Percentiles rank a stretch among this genome's conserved stretches.
Conservation (phyloP, 1,140 invertebrate species). For the Notospermus geniculatus region DNA sequence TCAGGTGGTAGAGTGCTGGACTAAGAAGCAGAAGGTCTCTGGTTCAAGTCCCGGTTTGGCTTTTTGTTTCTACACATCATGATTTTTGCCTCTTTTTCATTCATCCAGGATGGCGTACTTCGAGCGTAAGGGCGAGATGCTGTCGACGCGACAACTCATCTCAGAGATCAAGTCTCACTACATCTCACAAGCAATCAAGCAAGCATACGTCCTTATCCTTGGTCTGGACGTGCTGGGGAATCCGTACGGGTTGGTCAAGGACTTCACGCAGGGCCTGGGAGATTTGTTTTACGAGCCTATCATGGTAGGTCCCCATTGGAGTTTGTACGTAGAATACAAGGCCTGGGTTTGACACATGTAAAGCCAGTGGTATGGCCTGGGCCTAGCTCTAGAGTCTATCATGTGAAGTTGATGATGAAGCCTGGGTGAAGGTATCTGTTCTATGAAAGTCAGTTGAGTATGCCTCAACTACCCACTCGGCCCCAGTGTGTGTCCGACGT, state of each 20-base stretch:
- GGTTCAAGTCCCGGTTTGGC: neutral
- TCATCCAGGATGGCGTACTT: conserved; percentile 50
- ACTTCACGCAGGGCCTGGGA: conserved; percentile 56
- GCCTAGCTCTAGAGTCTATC: too few species aligned
- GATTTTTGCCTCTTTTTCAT: conserved; percentile 12
- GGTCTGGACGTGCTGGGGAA: conserved; percentile 59
- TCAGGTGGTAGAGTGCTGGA: neutral
- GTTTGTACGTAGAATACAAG: too few species aligned
- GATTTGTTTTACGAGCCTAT: conserved; percentile 58
- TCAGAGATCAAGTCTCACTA: conserved; percentile 49
- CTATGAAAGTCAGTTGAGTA: too few species aligned
- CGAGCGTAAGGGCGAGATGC: conserved; percentile 40
- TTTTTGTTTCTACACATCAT: conserved; percentile 4
- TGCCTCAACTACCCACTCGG: too few species aligned
- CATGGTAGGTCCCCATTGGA: conserved; percentile 52
- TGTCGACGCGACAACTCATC: conserved; percentile 40
- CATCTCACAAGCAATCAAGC: conserved; percentile 53
- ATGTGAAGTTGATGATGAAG: too few species aligned
- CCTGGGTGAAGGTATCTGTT: too few species aligned
- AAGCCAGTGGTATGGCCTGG: too few species aligned
- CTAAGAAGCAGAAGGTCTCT: neutral
- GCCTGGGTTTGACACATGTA: too few species aligned
- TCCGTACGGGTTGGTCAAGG: conserved; percentile 56
- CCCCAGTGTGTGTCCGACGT: too few species aligned
- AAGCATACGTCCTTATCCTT: conserved; percentile 57